A percentile compares a stretch with the other conserved stretches of the same genome.
phyloP scores from a whole-genome alignment of 2,797 vertebrate species.

The Gephyroberyx darwinii region DNA sequence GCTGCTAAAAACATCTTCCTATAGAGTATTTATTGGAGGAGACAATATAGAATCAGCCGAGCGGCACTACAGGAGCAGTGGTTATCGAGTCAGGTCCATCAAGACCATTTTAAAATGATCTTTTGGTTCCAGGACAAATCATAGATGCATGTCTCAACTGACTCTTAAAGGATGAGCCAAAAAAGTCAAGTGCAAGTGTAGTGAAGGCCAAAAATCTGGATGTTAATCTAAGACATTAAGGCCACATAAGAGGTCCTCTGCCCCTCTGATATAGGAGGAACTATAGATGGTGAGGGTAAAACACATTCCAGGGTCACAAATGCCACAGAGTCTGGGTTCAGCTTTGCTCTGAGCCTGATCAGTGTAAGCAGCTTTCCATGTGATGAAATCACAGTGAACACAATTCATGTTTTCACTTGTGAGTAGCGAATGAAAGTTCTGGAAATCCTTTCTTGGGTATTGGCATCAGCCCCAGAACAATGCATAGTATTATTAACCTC shows the following conservation, averaged over 20 bases:
- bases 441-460: conserved; percentile 40
- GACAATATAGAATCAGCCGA: not conserved
- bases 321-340: conserved; percentile 49
- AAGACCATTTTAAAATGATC: conserved; percentile 7
- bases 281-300: conserved; percentile 6
- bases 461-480: conserved; percentile 32
- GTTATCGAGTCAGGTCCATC: not conserved
- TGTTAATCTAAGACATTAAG: not conserved
- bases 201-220: conserved; percentile 5
- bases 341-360: conserved; percentile 67
- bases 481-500: conserved; percentile 40
- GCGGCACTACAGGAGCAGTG: not conserved
- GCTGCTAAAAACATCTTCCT: not conserved
- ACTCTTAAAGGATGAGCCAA: conserved; percentile 29
- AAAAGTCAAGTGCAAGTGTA: conserved; percentile 26
- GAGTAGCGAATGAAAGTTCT: conserved; percentile 36
- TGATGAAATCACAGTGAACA: conserved; percentile 63
- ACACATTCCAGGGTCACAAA: conserved; percentile 43
- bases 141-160: not conserved
- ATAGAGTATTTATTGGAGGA: not conserved
- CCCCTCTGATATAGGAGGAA: not conserved
- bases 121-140: conserved; percentile 31
- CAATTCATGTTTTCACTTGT: conserved; percentile 59
- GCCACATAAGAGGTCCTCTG: not conserved
- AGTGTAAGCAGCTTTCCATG: conserved; percentile 73